These are phyloP conservation scores for Clitarchus hookeri DNA, from an alignment of 2,888 invertebrate genomes.

Conservation along the genomic window DNA sequence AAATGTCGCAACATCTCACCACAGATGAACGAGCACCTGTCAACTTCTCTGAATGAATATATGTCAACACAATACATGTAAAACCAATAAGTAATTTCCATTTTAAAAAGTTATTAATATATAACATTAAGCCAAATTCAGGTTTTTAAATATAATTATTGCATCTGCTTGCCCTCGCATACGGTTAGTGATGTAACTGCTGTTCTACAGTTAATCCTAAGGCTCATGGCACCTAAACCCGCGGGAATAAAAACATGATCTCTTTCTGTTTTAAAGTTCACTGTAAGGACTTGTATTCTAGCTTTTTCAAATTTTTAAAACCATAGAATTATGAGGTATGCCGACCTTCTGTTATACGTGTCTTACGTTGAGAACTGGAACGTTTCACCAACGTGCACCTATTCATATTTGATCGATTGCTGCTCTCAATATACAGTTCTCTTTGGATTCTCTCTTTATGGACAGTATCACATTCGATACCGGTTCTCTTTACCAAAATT, in stretches of 20 bases:
- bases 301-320: not conserved
- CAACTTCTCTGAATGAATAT: not conserved
- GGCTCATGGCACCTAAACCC: slow-evolving; percentile 18
- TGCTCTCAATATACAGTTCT: too few relatives aligned
- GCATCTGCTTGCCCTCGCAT: not conserved
- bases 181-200: not conserved
- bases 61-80: not conserved
- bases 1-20: not conserved
- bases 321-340: too few relatives aligned
- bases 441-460: too few relatives aligned
- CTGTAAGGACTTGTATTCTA: slow-evolving; percentile 9
- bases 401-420: too few relatives aligned
- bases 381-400: too few relatives aligned
- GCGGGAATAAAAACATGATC: not conserved
- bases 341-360: too few relatives aligned
- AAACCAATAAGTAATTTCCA: not conserved
- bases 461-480: too few relatives aligned
- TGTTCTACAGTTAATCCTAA: not conserved
- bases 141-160: not conserved
- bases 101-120: not conserved
- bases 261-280: slow-evolving; percentile 19
- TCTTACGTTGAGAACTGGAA: too few relatives aligned
- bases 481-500: too few relatives aligned
- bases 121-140: not conserved
- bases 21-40: too few relatives aligned